phyloP scores from a whole-genome alignment of 2,113 vertebrate genomes.

The Hylia prasina region DNA sequence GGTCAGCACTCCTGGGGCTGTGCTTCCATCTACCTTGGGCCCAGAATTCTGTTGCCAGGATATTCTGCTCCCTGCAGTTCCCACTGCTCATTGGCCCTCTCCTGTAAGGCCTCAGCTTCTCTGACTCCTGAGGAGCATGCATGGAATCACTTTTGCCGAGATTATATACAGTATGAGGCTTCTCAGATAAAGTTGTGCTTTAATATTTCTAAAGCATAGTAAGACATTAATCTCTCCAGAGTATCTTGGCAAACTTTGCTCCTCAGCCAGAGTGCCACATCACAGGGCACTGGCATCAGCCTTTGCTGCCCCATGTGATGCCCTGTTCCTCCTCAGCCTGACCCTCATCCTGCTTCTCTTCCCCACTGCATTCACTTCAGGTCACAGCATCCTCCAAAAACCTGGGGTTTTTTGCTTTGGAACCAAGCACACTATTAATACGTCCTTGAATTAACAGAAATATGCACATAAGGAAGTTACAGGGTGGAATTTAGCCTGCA shows the following conservation, averaged over 20 bases:
- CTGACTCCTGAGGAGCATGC: fast-evolving
- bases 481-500: not conserved
- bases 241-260: not conserved
- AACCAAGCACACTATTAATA: not conserved
- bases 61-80: not conserved
- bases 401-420: not conserved
- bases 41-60: not conserved
- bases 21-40: not conserved
- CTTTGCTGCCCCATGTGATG: not conserved
- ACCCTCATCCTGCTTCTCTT: not conserved
- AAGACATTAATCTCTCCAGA: not conserved
- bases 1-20: not conserved
- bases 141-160: not conserved
- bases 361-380: not conserved
- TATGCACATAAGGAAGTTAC: not conserved
- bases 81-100: not conserved
- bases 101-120: not conserved
- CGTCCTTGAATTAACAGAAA: not conserved
- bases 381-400: not conserved
- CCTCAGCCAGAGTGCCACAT: not conserved
- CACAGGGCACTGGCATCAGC: not conserved
- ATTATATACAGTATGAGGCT: not conserved
- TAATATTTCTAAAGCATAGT: not conserved
- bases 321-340: not conserved
- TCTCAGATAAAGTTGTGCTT: not conserved